A percentile compares a stretch with the other conserved stretches of the same genome.
Evolutionary conservation across 1,140 invertebrate genomes (phyloP).

Genomic region (Forficula auricularia): DNA sequence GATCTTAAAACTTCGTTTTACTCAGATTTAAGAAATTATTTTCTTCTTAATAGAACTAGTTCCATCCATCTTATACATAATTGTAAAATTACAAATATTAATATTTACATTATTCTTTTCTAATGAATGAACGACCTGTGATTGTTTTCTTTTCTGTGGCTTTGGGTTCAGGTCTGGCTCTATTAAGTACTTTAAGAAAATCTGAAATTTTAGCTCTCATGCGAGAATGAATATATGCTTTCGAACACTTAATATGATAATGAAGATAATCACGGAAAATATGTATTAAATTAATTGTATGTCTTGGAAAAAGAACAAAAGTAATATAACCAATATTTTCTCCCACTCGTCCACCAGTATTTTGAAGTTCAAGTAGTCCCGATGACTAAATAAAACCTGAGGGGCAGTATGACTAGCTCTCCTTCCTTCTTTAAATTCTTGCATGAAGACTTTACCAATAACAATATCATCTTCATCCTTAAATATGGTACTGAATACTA

Average conservation of each 20-base stretch:
- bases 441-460: conserved; percentile 97
- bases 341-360: conserved; percentile 81
- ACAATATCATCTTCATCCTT: conserved; percentile 96
- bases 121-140: conserved; percentile 24
- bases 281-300: conserved; percentile 97
- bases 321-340: conserved; percentile 99
- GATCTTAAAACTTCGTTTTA: too few relatives aligned
- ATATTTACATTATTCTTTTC: too few relatives aligned
- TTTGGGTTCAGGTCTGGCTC: conserved; percentile 84
- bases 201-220: conserved; percentile 98
- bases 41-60: too few relatives aligned
- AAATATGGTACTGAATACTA: conserved; percentile 97
- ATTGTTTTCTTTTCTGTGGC: conserved; percentile 88
- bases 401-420: conserved; percentile 89
- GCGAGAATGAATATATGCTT: conserved; percentile 97
- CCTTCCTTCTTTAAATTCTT: conserved; percentile 94
- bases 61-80: too few relatives aligned
- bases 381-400: conserved; percentile 81
- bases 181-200: conserved; percentile 94
- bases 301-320: conserved; percentile 91
- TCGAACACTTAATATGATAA: conserved; percentile 99
- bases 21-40: too few relatives aligned
- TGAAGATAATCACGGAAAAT: conserved; percentile 99
- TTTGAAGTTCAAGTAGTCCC: conserved; percentile 88
- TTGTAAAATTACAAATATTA: too few relatives aligned